These are phyloP conservation scores for Carassius carassius DNA, from an alignment of 2,113 vertebrate species.

Conservation along the genomic window DNA sequence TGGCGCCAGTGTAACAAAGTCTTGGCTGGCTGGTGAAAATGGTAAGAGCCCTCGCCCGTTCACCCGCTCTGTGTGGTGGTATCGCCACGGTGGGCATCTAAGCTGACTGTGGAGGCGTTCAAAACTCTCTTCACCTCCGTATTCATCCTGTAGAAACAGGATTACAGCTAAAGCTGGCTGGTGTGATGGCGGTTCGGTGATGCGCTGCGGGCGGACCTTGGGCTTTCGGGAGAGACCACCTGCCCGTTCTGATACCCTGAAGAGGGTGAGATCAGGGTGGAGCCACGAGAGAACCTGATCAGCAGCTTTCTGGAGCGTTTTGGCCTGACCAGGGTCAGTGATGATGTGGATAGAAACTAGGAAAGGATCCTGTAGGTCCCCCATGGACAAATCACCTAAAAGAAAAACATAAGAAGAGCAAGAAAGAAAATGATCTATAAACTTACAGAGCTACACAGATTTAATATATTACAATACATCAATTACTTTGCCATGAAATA, in stretches of 20 bases:
- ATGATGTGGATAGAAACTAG: constrained; percentile 92
- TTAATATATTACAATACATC: not conserved
- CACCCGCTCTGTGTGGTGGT: constrained; percentile 89
- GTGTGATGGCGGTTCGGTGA: not conserved
- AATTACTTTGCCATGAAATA: not conserved
- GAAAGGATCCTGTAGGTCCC: constrained; percentile 89
- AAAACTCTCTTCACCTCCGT: constrained; percentile 81
- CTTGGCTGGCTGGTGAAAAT: constrained; percentile 85
- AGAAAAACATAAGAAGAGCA: not conserved
- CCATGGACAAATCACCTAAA: constrained; percentile 84
- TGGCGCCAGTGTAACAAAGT: constrained; percentile 86
- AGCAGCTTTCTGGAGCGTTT: constrained; percentile 82
- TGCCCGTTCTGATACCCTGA: constrained; percentile 85
- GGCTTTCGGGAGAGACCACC: constrained; percentile 23
- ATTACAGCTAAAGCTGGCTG: constrained; percentile 86
- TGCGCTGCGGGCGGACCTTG: constrained; percentile 46
- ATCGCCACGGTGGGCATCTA: constrained; percentile 84
- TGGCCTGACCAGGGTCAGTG: constrained; percentile 82
- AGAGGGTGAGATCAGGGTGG: constrained; percentile 89
- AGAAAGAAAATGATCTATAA: not conserved
- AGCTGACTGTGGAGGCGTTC: constrained; percentile 79
- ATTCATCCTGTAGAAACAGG: constrained; percentile 87
- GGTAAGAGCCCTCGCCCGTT: constrained; percentile 79
- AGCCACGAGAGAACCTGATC: constrained; percentile 85
- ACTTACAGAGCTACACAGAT: not conserved